A percentile compares a stretch with the other conserved stretches of the same genome.
These are phyloP conservation scores for Pseudochirops corinnae DNA, from an alignment of 2,797 vertebrate species.

Conservation along the genomic window DNA sequence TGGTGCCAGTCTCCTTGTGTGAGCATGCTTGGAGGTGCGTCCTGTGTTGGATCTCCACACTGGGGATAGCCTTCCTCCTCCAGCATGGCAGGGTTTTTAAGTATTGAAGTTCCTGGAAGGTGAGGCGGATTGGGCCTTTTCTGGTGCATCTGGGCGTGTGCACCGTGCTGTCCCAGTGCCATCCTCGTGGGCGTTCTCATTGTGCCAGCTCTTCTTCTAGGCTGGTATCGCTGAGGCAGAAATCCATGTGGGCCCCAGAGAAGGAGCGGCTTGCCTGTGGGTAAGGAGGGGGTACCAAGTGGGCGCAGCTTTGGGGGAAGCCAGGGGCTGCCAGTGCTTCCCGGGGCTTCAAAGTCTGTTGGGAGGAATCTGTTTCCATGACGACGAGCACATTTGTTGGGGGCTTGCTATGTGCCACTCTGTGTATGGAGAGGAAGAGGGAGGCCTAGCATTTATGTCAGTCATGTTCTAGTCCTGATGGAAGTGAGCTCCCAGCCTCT, in stretches of 20 bases:
- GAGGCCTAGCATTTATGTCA: neutral
- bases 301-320: neutral
- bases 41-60: neutral
- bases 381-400: fast-evolving
- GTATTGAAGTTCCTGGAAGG: neutral
- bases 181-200: neutral
- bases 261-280: neutral
- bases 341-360: too few species aligned
- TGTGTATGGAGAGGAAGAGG: fast-evolving
- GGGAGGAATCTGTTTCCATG: fast-evolving
- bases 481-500: too few species aligned
- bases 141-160: fast-evolving
- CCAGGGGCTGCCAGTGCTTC: too few species aligned
- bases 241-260: neutral
- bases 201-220: neutral
- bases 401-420: neutral
- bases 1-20: neutral
- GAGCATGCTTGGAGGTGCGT: neutral
- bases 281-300: neutral
- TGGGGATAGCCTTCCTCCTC: neutral
- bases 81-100: neutral
- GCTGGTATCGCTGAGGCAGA: neutral
- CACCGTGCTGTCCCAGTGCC: neutral
- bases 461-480: too few species aligned
- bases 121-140: neutral